Conservation (phyloP, 2,888 invertebrate species). For the Perithous albicinctus region DNA sequence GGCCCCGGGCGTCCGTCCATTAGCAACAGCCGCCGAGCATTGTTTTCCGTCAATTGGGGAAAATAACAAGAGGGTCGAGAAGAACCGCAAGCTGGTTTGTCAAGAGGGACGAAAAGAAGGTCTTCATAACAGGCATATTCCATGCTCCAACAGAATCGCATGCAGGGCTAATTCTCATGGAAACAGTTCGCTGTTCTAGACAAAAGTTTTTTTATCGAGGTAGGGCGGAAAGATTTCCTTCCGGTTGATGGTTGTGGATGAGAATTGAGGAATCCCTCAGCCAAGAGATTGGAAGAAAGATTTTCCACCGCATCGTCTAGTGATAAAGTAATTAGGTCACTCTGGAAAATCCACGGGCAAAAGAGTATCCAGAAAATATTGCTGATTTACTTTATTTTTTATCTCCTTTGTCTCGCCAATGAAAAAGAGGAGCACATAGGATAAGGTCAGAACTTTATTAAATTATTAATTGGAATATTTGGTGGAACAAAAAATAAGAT, state of each 20-base stretch:
- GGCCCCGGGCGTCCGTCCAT: constrained; percentile 56
- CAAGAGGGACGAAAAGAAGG: not conserved
- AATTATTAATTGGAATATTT: not conserved
- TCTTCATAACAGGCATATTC: not conserved
- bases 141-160: not conserved
- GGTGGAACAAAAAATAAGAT: no score
- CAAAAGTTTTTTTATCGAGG: not conserved
- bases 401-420: not conserved
- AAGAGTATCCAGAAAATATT: not conserved
- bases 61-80: constrained; percentile 54
- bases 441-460: not conserved
- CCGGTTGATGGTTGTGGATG: not conserved
- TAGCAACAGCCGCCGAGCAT: constrained; percentile 62
- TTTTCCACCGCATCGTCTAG: not conserved
- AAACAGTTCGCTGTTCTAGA: not conserved
- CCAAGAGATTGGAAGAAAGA: not conserved
- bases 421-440: not conserved
- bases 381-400: not conserved
- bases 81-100: constrained; percentile 3
- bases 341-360: not conserved
- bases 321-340: constrained; percentile 18
- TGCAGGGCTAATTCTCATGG: not conserved
- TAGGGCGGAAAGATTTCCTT: not conserved
- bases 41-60: constrained; percentile 65
- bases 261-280: not conserved